Evolutionary conservation across 2,797 vertebrate species (phyloP).

Genomic region (Microctenopoma stevenorrisi): DNA sequence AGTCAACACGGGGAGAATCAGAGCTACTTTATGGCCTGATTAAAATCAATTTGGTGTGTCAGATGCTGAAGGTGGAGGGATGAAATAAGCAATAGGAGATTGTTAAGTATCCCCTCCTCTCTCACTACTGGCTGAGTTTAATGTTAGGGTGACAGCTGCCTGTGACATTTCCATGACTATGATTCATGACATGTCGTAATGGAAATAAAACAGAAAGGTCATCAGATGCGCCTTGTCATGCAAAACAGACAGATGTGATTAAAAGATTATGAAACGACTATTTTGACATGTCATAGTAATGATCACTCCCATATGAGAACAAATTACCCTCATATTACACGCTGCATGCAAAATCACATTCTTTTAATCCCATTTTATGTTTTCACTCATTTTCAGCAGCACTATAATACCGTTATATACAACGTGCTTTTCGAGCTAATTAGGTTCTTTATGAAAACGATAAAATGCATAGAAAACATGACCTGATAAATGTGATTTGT

Average conservation of each 20-base stretch:
- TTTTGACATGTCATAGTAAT: conserved; percentile 38
- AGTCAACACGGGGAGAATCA: conserved; percentile 71
- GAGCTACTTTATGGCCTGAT: conserved; percentile 74
- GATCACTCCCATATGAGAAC: conserved; percentile 32
- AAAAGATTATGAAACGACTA: conserved; percentile 36
- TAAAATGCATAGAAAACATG: conserved; percentile 14
- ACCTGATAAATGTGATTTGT: conserved; percentile 7
- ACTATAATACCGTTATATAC: conserved; percentile 5
- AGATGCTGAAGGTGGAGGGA: conserved; percentile 58
- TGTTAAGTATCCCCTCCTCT: conserved; percentile 50
- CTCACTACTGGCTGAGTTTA: conserved; percentile 26
- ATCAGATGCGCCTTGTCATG: conserved; percentile 48
- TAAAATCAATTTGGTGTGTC: conserved; percentile 80
- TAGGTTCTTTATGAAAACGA: conserved; percentile 14
- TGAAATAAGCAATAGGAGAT: conserved; percentile 46
- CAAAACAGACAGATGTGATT: conserved; percentile 53
- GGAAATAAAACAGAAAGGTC: conserved; percentile 55
- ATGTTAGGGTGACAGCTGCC: conserved; percentile 13
- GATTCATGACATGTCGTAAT: conserved; percentile 42
- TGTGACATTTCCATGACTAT: conserved; percentile 38
- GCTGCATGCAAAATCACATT: conserved; percentile 14
- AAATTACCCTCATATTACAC: conserved; percentile 12
- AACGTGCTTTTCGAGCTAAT: conserved; percentile 17
- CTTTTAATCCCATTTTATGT: conserved; percentile 42
- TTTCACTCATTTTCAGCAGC: conserved; percentile 34